Base-by-base conservation (phyloP, 2,888 invertebrate species). In the Apocheima hispidaria region DNA sequence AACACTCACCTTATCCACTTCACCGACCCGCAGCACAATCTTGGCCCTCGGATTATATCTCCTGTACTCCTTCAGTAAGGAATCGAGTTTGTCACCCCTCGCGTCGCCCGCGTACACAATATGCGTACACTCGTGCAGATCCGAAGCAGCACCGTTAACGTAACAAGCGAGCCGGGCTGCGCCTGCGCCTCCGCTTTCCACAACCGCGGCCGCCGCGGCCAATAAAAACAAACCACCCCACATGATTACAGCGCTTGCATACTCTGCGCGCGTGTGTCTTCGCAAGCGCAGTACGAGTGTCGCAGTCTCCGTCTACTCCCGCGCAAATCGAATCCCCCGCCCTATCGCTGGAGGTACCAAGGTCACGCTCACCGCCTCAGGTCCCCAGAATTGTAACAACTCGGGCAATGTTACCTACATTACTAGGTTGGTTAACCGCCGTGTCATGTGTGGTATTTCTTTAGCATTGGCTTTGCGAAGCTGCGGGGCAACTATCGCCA, bases 1-100 rank as follows among this genome's bases (percentile, higher is more conserved):
- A 48, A 62, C 52, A 68, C 87, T 82, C 84, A 95, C 94, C 94
- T 94, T 93, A 78, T 94, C 94, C 64, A 87, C 89, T 65, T 94
- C 94, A 68, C 87, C 84, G 52, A 94, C 92, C 60, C 93, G 92
- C 65, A 94, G 77, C 65, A 94, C 82, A 68, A 94, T 87, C 83
- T 94, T 94, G 70, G 93, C 81, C 58, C 90, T 85, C 23, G 93
- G 92, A 65, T 91, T 89, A 62, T 81, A 83, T 67, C 91, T 91
- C 74, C 89, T 89, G 70, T 93, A 89, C 66, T 88, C 90, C 78
- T 94, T 94, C 70, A 92, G 72, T 38, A 92, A 56, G 23, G 74
- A 72, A 26, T 90, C 90, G 52, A 93, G 84, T 63, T 90, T 88
- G 4, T 91, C 89, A 66, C 88, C 92, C 68, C 90, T 84, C 55